phyloP scores from a whole-genome alignment of 1,140 invertebrate species.

The Maconellicoccus hirsutus region DNA sequence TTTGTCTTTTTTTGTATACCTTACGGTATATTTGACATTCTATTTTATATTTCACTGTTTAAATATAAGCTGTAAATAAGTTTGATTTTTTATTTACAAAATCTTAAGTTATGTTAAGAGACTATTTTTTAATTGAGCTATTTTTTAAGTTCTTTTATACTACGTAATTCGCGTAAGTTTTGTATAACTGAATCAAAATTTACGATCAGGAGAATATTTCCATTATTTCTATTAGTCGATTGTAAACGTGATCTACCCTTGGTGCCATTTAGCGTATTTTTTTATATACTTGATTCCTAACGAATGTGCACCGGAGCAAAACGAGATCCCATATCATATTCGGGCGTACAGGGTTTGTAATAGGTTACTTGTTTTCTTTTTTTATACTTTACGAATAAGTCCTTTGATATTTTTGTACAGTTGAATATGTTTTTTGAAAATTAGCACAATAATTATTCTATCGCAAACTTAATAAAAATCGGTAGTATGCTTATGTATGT shows the following conservation, averaged over 20 bases:
- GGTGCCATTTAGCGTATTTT: not conserved
- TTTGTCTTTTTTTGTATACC: not conserved
- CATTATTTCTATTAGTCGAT: not conserved
- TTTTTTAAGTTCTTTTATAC: not conserved
- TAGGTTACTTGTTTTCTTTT: not conserved
- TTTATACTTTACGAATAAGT: not conserved
- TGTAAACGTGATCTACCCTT: not conserved
- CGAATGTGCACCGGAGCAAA: not conserved
- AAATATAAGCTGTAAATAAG: not conserved
- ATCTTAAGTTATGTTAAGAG: not conserved
- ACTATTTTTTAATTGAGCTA: not conserved
- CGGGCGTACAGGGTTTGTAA: constrained; percentile 6
- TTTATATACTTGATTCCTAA: not conserved
- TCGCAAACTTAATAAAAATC: too few species aligned
- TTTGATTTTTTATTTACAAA: not conserved
- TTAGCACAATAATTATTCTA: too few species aligned
- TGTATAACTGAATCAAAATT: not conserved
- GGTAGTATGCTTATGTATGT: too few species aligned
- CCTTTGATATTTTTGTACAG: not conserved
- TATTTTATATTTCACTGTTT: constrained; percentile 2
- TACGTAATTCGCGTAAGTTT: not conserved
- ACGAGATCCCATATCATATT: not conserved
- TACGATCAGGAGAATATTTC: too few species aligned
- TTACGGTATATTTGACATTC: not conserved
- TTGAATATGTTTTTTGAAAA: too few species aligned